Evolutionary conservation across 2,113 vertebrate species (phyloP).

Genomic region (Agapornis roseicollis): DNA sequence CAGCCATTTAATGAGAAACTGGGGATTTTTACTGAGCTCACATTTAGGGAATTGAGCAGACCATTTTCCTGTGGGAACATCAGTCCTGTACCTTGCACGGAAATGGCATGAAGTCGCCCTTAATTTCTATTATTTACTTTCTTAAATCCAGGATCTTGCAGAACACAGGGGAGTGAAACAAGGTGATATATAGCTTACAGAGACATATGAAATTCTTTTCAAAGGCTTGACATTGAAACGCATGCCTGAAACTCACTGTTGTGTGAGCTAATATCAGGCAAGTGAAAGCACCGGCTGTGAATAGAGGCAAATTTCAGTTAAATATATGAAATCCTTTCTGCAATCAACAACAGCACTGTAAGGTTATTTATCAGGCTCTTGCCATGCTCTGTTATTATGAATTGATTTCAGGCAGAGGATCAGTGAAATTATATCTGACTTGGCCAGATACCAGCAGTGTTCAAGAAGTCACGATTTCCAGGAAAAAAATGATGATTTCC

Average conservation of each 20-base stretch:
- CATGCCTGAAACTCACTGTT: conserved; percentile 41
- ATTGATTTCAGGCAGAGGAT: not conserved
- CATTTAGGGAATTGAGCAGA: conserved; percentile 5
- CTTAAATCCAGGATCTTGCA: not conserved
- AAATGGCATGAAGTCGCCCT: not conserved
- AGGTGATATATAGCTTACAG: not conserved
- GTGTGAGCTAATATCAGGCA: conserved; percentile 32
- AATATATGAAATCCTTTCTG: not conserved
- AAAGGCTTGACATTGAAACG: conserved; percentile 21
- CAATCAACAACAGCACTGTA: not conserved
- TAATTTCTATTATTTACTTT: conserved; percentile 22
- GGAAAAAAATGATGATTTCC: not conserved
- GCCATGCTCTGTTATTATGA: not conserved
- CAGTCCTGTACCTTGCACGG: not conserved
- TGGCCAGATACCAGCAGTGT: not conserved
- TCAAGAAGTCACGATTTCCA: not conserved
- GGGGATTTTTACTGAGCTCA: conserved; percentile 1
- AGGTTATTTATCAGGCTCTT: not conserved
- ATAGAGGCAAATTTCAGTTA: not conserved
- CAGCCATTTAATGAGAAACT: conserved; percentile 50
- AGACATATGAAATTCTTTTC: conserved; percentile 2
- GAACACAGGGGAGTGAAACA: not conserved
- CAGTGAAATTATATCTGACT: not conserved
- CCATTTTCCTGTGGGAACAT: conserved; percentile 20
- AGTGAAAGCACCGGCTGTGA: conserved; percentile 10